phyloP scores from a whole-genome alignment of 2,888 invertebrate species.

The Metacarcinus magister region DNA sequence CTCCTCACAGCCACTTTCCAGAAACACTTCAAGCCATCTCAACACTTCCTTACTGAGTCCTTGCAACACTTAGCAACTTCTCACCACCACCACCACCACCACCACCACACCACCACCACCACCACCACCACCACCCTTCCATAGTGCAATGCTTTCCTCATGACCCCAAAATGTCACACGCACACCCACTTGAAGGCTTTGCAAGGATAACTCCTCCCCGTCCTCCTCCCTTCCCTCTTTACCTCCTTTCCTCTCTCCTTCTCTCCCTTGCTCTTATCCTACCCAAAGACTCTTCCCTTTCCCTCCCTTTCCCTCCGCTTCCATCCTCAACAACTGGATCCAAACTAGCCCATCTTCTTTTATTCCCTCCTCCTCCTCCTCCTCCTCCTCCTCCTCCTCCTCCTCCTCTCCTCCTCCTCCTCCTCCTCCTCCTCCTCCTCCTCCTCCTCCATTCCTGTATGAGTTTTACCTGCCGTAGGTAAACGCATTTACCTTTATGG shows the following conservation, averaged over 20 bases:
- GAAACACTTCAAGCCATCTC: too few relatives aligned
- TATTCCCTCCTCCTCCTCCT: neutral
- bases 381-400: neutral
- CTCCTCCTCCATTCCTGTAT: neutral
- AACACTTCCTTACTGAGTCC: too few relatives aligned
- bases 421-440: neutral
- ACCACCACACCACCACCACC: too few relatives aligned
- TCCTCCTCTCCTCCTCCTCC: neutral
- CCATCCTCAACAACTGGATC: neutral
- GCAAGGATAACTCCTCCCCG: neutral
- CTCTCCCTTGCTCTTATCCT: neutral
- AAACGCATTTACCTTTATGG: conserved; percentile 17
- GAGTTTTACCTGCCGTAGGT: neutral
- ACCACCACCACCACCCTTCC: neutral
- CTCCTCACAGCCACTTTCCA: too few relatives aligned
- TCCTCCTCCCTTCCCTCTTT: neutral
- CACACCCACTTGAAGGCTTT: neutral
- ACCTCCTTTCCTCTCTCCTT: neutral
- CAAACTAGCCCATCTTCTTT: neutral
- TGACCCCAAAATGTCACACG: neutral
- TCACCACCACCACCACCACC: too few relatives aligned
- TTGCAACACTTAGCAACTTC: too few relatives aligned
- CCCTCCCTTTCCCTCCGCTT: neutral
- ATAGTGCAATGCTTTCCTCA: neutral
- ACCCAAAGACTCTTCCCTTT: neutral